Base-by-base conservation (phyloP, 1,140 invertebrate species). In the Cherax destructor region DNA sequence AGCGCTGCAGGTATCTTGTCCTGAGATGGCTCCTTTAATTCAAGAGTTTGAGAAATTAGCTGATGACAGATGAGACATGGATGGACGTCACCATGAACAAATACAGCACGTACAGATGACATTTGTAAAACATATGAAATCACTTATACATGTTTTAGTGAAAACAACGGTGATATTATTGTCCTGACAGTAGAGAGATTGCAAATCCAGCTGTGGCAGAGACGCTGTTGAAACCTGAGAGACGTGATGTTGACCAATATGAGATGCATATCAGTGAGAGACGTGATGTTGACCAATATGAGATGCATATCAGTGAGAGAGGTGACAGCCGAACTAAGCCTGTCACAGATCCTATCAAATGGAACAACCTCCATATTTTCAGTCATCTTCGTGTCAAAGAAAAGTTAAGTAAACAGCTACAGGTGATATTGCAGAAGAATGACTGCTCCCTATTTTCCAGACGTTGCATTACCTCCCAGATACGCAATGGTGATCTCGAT, bases 401-500 rank as follows among this genome's bases (percentile, higher is more conserved):
- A 59, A 79, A 88, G 41, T 88, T 52, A 56, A 88, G 30, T 61
- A 30, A 21, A 9, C 47, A 88, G 86, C 56, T 61, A 24, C 56
- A 88, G 52, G 9, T 79, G 24, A 6, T 21, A 13, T 77, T 52
- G 49, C 49, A 65, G 41, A 80, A 79, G 86, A 88, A 79, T 79
- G 56, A 88, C n/a, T 86, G 85, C 47, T 21, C 47, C 50, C 72
- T 86, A 18, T 88, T 88, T 21, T 79, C 76, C 56, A 16, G 49
- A 47, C 56, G 79, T 49, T 88, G 7, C 52, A 88, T 88, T 41
- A 47, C 76, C 11, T 87, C 21, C 52, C 86, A 88, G 50, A 88
- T 78, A 24, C 52, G 52, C n/a, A 72, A 86, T 88, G 76, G 49
- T 56, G 76, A 88, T 79, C 77, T 88, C 50, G 77, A 88, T 61